phyloP scores from a whole-genome alignment of 2,797 vertebrate genomes.

The Xiphophorus birchmanni region DNA sequence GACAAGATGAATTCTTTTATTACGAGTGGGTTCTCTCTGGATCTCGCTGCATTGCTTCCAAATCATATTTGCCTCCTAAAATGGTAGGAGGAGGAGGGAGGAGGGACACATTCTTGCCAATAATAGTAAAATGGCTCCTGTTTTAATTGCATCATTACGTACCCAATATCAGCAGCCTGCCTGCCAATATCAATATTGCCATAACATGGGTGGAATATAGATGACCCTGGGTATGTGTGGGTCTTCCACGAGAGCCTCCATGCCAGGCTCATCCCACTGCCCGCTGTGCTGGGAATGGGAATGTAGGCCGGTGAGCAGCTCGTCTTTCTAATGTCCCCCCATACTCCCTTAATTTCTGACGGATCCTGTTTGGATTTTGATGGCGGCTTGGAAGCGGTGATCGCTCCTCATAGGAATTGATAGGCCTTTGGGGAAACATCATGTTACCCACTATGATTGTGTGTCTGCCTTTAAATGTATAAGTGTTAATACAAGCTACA shows the following conservation, averaged over 20 bases:
- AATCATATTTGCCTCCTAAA: slow-evolving; percentile 85
- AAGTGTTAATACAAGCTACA: slow-evolving; percentile 21
- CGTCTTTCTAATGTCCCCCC: slow-evolving; percentile 86
- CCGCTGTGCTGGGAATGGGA: slow-evolving; percentile 79
- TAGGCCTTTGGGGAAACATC: slow-evolving; percentile 83
- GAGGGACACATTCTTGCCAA: slow-evolving; percentile 76
- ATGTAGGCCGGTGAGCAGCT: slow-evolving; percentile 81
- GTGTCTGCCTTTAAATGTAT: slow-evolving; percentile 3
- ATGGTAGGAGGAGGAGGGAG: slow-evolving; percentile 42
- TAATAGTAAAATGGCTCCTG: slow-evolving; percentile 86
- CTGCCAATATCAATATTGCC: slow-evolving; percentile 89
- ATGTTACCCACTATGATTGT: slow-evolving; percentile 58
- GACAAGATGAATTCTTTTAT: slow-evolving; percentile 84
- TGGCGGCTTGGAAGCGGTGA: slow-evolving; percentile 78
- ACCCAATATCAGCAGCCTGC: slow-evolving; percentile 85
- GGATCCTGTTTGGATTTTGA: slow-evolving; percentile 86
- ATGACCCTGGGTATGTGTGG: slow-evolving; percentile 85
- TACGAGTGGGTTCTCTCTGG: slow-evolving; percentile 78
- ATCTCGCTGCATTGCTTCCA: slow-evolving; percentile 78
- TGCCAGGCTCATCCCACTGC: slow-evolving; percentile 79
- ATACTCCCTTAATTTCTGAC: slow-evolving; percentile 85
- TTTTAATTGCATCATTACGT: slow-evolving; percentile 89
- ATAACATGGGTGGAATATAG: slow-evolving; percentile 86
- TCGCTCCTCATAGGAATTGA: slow-evolving; percentile 83
- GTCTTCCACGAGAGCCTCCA: slow-evolving; percentile 73